Evolutionary conservation across 2,888 invertebrate species (phyloP), one percentile per base, ranked within the genome.

Genomic region (Hirtodrosophila histrioides): DNA sequence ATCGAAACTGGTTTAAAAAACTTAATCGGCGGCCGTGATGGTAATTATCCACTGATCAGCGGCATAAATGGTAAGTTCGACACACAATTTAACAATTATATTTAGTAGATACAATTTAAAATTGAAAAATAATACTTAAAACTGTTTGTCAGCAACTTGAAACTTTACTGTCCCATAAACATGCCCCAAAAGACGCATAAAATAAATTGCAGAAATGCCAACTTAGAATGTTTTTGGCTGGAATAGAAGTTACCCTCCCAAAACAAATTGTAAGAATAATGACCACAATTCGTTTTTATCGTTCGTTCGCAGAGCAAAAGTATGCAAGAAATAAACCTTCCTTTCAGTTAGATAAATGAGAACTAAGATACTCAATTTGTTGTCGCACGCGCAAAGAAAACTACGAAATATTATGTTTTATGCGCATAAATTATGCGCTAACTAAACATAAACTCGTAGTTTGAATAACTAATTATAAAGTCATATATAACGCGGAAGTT

Each of bases 1-100:
- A 94, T 96, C 93, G 96, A 96, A 94, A 95, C 95, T 93, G 96
- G 96, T 93, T 91, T 92, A 91, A 96, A 96, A 94, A 96, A 96
- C 90, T 95, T 96, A 93, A 95, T 96, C 92, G 91, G 92, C 84
- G 95, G 96, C 92, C 95, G 96, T 92, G 95, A 95, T 93, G 95
- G 95, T 92, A 95, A 95, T 92, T 95, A 94, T 93, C 95, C 95
- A 89, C 93, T 95, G 84, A 94, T 95, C 91, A 95, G 95, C 93
- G 95, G 95, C 93, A 94, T 95, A 92, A 94, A 94, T 94, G 92
- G 92, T 92, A 80, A 92, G 92, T 90, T 51, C 3, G 1, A 37
- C 0, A 0, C 0, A 0, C 7, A 3, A 27, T 27, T 27, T 7
- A 9, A 0, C 23, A 24, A 7, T 23, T 40, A 12, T n/a, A 51